phyloP scores from a whole-genome alignment of 2,888 invertebrate genomes.

The Sinohyriopsis cumingii region DNA sequence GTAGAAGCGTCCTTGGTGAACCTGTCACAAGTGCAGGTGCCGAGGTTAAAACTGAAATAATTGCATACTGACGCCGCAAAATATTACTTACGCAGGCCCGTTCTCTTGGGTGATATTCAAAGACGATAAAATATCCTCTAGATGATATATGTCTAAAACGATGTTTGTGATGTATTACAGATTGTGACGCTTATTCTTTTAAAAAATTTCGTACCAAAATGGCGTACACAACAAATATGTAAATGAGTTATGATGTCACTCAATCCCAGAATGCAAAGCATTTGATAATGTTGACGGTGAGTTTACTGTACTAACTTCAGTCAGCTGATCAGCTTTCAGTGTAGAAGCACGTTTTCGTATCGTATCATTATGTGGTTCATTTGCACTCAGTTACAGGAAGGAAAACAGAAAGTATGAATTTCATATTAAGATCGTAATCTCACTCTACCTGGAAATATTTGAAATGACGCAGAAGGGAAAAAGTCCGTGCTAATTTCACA shows the following conservation, averaged over 20 bases:
- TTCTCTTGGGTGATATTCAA: conserved; percentile 62
- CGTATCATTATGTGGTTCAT: too few species aligned
- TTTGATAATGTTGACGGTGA: background rate
- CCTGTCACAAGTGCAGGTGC: conserved; percentile 6
- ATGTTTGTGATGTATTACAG: conserved; percentile 58
- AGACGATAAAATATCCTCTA: conserved; percentile 53
- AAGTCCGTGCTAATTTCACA: too few species aligned
- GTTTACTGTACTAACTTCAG: too few species aligned
- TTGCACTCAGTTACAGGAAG: too few species aligned
- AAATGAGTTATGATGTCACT: conserved; percentile 64
- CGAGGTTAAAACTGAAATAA: conserved; percentile 13
- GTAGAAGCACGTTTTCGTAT: too few species aligned
- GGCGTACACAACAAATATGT: conserved; percentile 65
- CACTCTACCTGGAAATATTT: too few species aligned
- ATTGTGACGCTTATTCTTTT: conserved; percentile 21
- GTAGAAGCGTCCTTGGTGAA: conserved; percentile 30
- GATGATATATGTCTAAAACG: conserved; percentile 34
- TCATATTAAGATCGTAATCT: too few species aligned
- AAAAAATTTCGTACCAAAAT: conserved; percentile 52
- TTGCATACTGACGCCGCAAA: conserved; percentile 6
- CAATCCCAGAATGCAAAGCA: conserved; percentile 51
- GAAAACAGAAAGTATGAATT: too few species aligned
- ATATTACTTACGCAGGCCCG: conserved; percentile 67
- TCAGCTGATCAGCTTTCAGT: too few species aligned
- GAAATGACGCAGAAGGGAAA: too few species aligned